A percentile compares a stretch with the other conserved stretches of the same genome.
Evolutionary conservation across 2,888 invertebrate genomes (phyloP).

Genomic region (Drosophila greeni): DNA sequence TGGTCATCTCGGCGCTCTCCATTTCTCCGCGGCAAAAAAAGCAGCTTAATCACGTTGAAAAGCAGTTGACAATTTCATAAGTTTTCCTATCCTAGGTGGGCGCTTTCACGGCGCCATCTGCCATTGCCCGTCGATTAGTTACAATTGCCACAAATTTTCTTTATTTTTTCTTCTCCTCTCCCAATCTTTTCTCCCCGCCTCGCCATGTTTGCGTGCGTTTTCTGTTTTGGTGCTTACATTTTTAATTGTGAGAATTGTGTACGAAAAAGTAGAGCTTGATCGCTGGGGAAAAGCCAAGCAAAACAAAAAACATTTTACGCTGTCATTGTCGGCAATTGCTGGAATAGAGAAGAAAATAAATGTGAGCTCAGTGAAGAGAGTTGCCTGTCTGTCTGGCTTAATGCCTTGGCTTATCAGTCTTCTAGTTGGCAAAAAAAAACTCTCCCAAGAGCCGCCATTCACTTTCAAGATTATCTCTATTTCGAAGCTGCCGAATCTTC

Average conservation of each 20-base stretch:
- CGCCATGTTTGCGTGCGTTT: slow-evolving; percentile 49
- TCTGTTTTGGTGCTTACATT: slow-evolving; percentile 54
- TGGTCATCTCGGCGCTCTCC: slow-evolving; percentile 47
- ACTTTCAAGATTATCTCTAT: slow-evolving; percentile 41
- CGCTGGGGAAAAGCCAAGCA: slow-evolving; percentile 28
- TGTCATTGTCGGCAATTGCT: slow-evolving; percentile 69
- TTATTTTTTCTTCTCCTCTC: slow-evolving; percentile 15
- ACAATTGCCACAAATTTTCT: slow-evolving; percentile 69
- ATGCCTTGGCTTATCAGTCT: slow-evolving; percentile 8
- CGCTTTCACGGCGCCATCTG: slow-evolving; percentile 63
- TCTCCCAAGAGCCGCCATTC: slow-evolving; percentile 26
- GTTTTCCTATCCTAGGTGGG: slow-evolving; percentile 61
- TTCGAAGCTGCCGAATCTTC: slow-evolving; percentile 48
- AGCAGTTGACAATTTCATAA: slow-evolving; percentile 70
- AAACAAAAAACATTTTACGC: slow-evolving; percentile 64
- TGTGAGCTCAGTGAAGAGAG: slow-evolving; percentile 20
- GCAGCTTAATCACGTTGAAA: slow-evolving; percentile 66
- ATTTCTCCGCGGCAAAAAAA: slow-evolving; percentile 41
- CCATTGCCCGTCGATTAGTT: slow-evolving; percentile 64
- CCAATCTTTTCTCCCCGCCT: slow-evolving; percentile 5
- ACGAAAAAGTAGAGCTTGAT: slow-evolving; percentile 46
- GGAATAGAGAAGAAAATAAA: slow-evolving; percentile 46
- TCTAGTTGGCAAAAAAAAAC: slow-evolving; percentile 4
- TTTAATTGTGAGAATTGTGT: slow-evolving; percentile 72
- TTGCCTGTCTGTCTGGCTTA: neutral